A percentile compares a stretch with the other conserved stretches of the same genome.
These are phyloP conservation scores for Prosapia bicincta DNA, from an alignment of 2,888 invertebrate species.

Conservation along the genomic window DNA sequence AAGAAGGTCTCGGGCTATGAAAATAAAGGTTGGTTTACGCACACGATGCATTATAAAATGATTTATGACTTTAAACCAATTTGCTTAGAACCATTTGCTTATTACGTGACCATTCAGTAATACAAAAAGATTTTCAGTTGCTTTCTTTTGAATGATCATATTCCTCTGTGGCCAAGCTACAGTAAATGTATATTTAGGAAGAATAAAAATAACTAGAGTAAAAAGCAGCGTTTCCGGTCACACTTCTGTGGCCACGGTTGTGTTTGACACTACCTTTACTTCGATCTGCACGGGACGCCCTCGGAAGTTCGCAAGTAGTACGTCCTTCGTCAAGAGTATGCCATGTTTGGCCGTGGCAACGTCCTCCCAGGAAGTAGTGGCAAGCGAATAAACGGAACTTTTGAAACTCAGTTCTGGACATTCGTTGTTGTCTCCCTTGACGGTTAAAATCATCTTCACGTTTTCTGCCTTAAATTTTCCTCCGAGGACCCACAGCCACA, in stretches of 20 bases:
- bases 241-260: slow-evolving; percentile 12
- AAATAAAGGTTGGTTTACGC: no score
- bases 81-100: no score
- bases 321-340: slow-evolving; percentile 11
- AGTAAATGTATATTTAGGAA: no score
- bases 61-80: no score
- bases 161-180: no score
- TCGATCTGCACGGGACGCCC: slow-evolving; percentile 16
- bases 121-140: no score
- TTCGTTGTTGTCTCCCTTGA: slow-evolving; percentile 17
- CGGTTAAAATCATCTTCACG: slow-evolving; percentile 14
- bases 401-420: slow-evolving; percentile 24
- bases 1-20: no score
- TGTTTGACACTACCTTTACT: slow-evolving; percentile 12
- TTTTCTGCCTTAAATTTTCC: slow-evolving; percentile 23
- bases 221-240: neutral
- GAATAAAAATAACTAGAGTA: no score
- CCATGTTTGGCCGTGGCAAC: slow-evolving; percentile 10
- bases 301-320: slow-evolving; percentile 9
- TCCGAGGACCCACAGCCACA: slow-evolving; percentile 26
- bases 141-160: no score
- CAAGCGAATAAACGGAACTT: slow-evolving; percentile 15
- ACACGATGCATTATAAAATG: no score
- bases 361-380: slow-evolving; percentile 16
- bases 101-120: no score